Conservation (phyloP, 2,113 vertebrate species). For the Oreochromis aureus region DNA sequence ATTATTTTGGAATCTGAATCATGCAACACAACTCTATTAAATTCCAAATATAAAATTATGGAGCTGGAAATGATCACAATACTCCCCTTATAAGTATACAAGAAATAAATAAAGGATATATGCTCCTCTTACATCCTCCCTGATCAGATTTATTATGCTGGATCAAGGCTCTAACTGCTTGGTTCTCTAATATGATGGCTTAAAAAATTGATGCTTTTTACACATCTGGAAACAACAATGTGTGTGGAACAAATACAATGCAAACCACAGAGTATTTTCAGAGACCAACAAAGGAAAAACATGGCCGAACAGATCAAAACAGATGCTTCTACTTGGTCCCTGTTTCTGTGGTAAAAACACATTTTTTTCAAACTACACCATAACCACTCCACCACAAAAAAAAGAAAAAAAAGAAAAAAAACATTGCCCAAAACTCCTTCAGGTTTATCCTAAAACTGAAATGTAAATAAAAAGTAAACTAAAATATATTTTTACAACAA, state of each 20-base stretch:
- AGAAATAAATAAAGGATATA: not conserved
- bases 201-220: not conserved
- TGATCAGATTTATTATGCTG: not conserved
- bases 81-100: not conserved
- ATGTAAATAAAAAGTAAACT: not conserved
- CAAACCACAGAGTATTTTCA: not conserved
- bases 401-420: not conserved
- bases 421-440: not conserved
- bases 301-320: not conserved
- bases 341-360: not conserved
- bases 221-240: not conserved
- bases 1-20: not conserved
- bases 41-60: not conserved
- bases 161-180: not conserved
- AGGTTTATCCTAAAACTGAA: not conserved
- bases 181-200: not conserved
- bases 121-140: not conserved
- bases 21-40: not conserved
- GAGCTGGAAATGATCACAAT: not conserved
- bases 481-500: not conserved
- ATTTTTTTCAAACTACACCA: not conserved
- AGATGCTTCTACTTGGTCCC: not conserved
- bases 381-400: not conserved
- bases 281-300: not conserved
- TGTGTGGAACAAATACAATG: not conserved